Percentiles rank a stretch among this genome's conserved stretches.
These are phyloP conservation scores for Pyrocoelia pectoralis DNA, from an alignment of 2,888 invertebrate genomes.

Conservation along the genomic window DNA sequence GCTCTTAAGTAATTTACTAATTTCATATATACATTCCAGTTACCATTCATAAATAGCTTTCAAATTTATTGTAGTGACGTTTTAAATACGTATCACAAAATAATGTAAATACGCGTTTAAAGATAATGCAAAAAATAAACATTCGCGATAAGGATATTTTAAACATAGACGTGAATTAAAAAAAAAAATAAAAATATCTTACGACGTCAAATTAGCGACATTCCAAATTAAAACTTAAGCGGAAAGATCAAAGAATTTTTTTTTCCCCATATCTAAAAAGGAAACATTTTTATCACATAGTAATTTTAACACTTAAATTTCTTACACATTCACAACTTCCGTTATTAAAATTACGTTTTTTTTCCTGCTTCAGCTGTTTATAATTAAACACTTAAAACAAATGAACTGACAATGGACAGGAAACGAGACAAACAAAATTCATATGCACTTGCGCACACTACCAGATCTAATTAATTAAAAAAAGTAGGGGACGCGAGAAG, in stretches of 20 bases:
- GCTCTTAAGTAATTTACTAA: too few species aligned
- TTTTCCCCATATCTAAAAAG: too few species aligned
- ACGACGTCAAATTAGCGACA: background rate
- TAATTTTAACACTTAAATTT: too few species aligned
- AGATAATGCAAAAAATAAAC: background rate
- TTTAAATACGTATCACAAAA: background rate
- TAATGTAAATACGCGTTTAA: background rate
- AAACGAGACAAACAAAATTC: background rate
- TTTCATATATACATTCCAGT: too few species aligned
- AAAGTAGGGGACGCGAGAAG: background rate
- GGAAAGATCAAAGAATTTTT: too few species aligned
- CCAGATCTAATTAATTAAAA: background rate
- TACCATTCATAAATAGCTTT: too few species aligned
- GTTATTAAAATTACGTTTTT: too few species aligned
- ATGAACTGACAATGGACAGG: background rate
- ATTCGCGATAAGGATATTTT: background rate
- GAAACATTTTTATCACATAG: too few species aligned
- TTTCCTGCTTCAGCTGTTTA: background rate
- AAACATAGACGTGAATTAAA: background rate
- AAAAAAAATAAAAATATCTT: background rate
- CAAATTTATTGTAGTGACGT: background rate
- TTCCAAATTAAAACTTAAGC: background rate
- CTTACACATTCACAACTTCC: too few species aligned
- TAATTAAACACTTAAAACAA: background rate
- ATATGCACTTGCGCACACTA: background rate